phyloP scores from a whole-genome alignment of 2,888 invertebrate species.

The Lithophane leautieri region DNA sequence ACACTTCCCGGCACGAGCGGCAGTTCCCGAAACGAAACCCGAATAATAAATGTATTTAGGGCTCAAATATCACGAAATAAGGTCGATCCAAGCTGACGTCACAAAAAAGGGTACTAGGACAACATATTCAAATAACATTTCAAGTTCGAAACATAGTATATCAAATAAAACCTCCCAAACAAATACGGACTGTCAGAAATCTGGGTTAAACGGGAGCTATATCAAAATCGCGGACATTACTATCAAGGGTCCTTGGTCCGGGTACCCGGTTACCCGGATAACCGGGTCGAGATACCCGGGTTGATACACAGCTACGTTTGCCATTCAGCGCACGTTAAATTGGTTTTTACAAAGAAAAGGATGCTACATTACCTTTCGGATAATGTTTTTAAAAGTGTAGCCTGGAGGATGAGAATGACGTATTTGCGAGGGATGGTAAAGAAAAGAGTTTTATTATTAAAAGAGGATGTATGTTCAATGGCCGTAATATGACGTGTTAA shows the following conservation, averaged over 20 bases:
- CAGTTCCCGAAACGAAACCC: neutral
- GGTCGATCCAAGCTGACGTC: neutral
- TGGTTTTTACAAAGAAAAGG: slow-evolving; percentile 40
- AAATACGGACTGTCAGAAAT: slow-evolving; percentile 38
- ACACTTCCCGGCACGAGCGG: too few species aligned
- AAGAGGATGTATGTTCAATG: neutral
- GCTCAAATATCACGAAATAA: slow-evolving; percentile 5
- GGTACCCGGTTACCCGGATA: slow-evolving; percentile 29
- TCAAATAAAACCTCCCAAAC: slow-evolving; percentile 18
- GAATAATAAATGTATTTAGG: neutral
- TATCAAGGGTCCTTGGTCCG: slow-evolving; percentile 34
- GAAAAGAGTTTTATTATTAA: slow-evolving; percentile 4
- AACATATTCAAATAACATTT: slow-evolving; percentile 12
- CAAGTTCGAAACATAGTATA: slow-evolving; percentile 3
- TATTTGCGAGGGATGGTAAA: slow-evolving; percentile 20
- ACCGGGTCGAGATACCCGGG: slow-evolving; percentile 42
- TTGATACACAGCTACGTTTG: slow-evolving; percentile 48
- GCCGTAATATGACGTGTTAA: too few species aligned
- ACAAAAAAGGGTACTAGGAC: neutral
- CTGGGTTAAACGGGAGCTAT: slow-evolving; percentile 36
- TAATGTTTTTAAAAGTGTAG: slow-evolving; percentile 36
- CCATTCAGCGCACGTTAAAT: slow-evolving; percentile 44
- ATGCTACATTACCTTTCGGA: slow-evolving; percentile 17
- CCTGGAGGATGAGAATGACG: neutral
- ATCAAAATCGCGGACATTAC: slow-evolving; percentile 51